Base-by-base conservation (phyloP, 2,888 invertebrate species). In the Seladonia tumulorum region DNA sequence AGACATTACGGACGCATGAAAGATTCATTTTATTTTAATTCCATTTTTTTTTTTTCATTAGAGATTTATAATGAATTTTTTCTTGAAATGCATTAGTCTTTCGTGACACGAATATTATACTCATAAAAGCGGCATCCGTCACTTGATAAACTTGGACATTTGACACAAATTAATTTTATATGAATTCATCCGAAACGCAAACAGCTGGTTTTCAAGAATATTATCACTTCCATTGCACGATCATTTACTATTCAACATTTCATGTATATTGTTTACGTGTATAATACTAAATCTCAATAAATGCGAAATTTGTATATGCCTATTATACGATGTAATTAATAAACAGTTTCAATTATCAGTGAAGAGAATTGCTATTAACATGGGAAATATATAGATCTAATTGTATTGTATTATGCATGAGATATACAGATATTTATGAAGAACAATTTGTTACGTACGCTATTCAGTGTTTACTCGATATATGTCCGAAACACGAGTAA, bases 1-100 rank as follows among this genome's bases (percentile, higher is more conserved):
- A 42, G 45, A 81, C 63, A 63, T 71, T 29, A 35, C 35, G 29
- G 39, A 5, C 25, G 42, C 18, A 47, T 71, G 47, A 81, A 81
- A 66, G 49, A 81, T 25, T 53, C 18, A 22, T 25, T 14, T 53
- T 49, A 22, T 72, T 42, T 18, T 35, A 22, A 22, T 25, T 68
- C 68, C n/a, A 29, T 29, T 29, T 71, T 75, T 29, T 18, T 29
- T 29, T 71, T 75, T 29, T 18, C n/a, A n/a, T 66, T 45, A n/a
- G 45, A 18, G 42, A 53, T 39, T 16, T 25, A 3, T 18, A 75
- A 71, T 81, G 39, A 73, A 5, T 63, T n/a, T 49, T 71, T 66
- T 66, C 16, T 60, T 22, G 63, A 5, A 25, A 66, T 39, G 8
- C 16, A 25, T 35, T 45, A 35, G 2, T 18, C 12, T 16, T 5